Evolutionary conservation across 1,140 invertebrate genomes (phyloP).

Genomic region (Prorops nasuta): DNA sequence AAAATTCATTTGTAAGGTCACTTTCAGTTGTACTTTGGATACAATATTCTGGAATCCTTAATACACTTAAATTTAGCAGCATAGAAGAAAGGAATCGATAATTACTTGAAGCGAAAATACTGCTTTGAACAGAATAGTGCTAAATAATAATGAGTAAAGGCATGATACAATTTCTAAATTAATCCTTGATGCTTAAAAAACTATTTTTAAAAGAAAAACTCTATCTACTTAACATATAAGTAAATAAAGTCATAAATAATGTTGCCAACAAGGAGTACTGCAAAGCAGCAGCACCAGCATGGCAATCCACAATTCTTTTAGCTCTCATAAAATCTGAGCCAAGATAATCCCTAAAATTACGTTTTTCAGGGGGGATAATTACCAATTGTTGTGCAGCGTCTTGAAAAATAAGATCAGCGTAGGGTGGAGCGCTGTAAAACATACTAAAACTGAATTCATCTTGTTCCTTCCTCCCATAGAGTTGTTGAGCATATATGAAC

Average conservation of each 20-base stretch:
- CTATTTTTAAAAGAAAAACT: too few species aligned
- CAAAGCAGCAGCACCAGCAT: constrained; percentile 55
- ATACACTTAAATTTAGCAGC: too few species aligned
- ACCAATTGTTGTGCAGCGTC: constrained; percentile 85
- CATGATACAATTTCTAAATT: too few species aligned
- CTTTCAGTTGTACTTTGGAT: too few species aligned
- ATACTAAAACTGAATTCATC: constrained; percentile 90
- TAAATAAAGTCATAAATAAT: constrained; percentile 25
- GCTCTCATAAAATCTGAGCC: constrained; percentile 76
- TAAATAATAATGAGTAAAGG: too few species aligned
- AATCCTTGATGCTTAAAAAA: too few species aligned
- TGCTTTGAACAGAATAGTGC: too few species aligned
- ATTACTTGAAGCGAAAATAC: too few species aligned
- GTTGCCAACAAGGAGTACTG: constrained; percentile 36
- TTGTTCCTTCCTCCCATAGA: constrained; percentile 79
- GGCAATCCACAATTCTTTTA: constrained; percentile 74
- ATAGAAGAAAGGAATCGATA: too few species aligned
- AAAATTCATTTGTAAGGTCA: too few species aligned
- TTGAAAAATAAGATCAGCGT: constrained; percentile 88
- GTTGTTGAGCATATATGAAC: constrained; percentile 86
- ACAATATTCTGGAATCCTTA: too few species aligned
- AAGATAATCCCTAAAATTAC: constrained; percentile 69
- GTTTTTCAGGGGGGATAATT: constrained; percentile 63
- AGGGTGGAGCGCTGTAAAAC: constrained; percentile 79
- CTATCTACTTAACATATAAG: constrained; percentile 31